phyloP scores from a whole-genome alignment of 1,140 invertebrate species.

The Helicoverpa zea region DNA sequence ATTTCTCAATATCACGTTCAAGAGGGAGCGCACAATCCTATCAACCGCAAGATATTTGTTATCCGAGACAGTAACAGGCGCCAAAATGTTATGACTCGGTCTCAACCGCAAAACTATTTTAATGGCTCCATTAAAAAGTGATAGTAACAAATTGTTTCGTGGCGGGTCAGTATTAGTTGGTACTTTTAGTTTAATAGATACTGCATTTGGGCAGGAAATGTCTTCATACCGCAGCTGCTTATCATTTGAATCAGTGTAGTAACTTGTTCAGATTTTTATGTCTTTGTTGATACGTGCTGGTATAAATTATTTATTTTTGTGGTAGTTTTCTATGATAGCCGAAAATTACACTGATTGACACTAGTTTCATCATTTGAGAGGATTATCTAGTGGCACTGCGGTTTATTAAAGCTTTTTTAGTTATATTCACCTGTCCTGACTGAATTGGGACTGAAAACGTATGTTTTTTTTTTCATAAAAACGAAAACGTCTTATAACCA shows the following conservation, averaged over 20 bases:
- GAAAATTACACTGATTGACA: not conserved
- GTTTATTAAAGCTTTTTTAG: not conserved
- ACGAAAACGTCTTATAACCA: too few relatives aligned
- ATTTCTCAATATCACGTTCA: slow-evolving; percentile 68
- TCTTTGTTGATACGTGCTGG: slow-evolving; percentile 28
- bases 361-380: not conserved
- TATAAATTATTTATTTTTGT: slow-evolving; percentile 22
- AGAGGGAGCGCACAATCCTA: slow-evolving; percentile 57
- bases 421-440: not conserved
- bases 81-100: slow-evolving; percentile 73
- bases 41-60: slow-evolving; percentile 77
- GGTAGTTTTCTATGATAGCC: slow-evolving; percentile 20
- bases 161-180: slow-evolving; percentile 51
- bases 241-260: slow-evolving; percentile 49
- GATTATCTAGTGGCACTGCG: slow-evolving; percentile 5
- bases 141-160: slow-evolving; percentile 79
- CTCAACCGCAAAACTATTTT: slow-evolving; percentile 76
- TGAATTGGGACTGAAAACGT: not conserved
- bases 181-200: slow-evolving; percentile 47
- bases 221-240: slow-evolving; percentile 55
- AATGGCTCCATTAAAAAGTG: slow-evolving; percentile 81
- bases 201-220: slow-evolving; percentile 56
- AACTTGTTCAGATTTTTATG: slow-evolving; percentile 43
- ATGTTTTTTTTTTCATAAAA: too few relatives aligned
- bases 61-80: slow-evolving; percentile 65